Conservation (phyloP, 2,888 invertebrate species). For the Flexamia atlantica region DNA sequence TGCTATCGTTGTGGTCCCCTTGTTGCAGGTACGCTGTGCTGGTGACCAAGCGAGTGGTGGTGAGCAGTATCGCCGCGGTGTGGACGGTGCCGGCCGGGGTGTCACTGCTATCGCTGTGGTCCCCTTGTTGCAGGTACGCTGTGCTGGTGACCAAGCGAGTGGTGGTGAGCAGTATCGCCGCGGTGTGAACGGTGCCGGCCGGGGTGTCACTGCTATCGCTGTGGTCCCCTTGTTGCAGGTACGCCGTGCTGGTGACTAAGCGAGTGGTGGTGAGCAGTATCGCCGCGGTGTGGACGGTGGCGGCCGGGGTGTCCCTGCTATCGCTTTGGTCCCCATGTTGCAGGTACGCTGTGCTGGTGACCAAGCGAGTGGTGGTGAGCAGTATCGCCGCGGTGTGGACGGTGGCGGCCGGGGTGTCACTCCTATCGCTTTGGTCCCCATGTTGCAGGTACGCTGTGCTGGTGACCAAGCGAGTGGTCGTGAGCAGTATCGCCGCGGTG, state of each 20-base stretch:
- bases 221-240: background rate
- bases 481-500: slow-evolving; percentile 92
- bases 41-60: slow-evolving; percentile 92
- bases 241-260: slow-evolving; percentile 61
- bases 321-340: slow-evolving; percentile 93
- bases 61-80: slow-evolving; percentile 92
- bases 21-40: slow-evolving; percentile 90
- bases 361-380: no score
- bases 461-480: slow-evolving; percentile 92
- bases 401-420: no score
- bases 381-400: no score
- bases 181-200: slow-evolving; percentile 86
- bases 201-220: no score
- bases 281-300: slow-evolving; percentile 92
- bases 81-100: slow-evolving; percentile 96
- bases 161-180: slow-evolving; percentile 90
- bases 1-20: slow-evolving; percentile 93
- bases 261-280: no score
- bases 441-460: slow-evolving; percentile 88
- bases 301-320: slow-evolving; percentile 96
- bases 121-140: slow-evolving; percentile 95
- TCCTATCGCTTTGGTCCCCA: no score
- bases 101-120: slow-evolving; percentile 95
- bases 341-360: no score
- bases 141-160: slow-evolving; percentile 92